Evolutionary conservation across 2,888 invertebrate species (phyloP).

Genomic region (Meiosimyza decipiens): DNA sequence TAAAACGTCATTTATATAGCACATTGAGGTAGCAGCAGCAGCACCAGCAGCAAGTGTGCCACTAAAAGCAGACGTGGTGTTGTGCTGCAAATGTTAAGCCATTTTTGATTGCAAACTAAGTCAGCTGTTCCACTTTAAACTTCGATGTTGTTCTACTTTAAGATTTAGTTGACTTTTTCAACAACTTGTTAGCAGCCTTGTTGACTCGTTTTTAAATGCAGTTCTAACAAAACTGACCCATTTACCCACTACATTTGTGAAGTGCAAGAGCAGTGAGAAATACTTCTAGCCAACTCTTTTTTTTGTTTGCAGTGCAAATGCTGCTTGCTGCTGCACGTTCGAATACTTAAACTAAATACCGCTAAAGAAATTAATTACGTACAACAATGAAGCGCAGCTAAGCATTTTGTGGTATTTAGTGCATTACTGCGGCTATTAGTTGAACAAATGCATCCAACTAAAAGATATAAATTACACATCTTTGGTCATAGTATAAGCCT

Average conservation of each 20-base stretch:
- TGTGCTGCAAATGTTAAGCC: constrained; percentile 5
- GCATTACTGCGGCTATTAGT: not conserved
- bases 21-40: not conserved
- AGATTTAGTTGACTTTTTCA: constrained; percentile 1
- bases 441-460: not conserved
- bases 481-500: not conserved
- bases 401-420: constrained; percentile 21
- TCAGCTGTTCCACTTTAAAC: not conserved
- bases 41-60: constrained; percentile 7
- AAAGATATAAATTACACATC: not conserved
- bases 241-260: not conserved
- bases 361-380: not conserved
- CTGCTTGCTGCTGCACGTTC: not conserved
- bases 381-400: constrained; percentile 2
- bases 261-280: not conserved
- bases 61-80: not conserved
- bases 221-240: constrained; percentile 5
- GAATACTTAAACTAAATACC: constrained; percentile 19
- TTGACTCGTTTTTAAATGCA: not conserved
- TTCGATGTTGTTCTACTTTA: not conserved
- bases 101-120: constrained; percentile 5
- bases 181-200: constrained; percentile 9
- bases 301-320: not conserved
- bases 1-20: too few species aligned
- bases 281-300: not conserved